Percentiles rank a stretch among this genome's conserved stretches.
These are phyloP conservation scores for Aplochiton taeniatus DNA, from an alignment of 2,797 vertebrate genomes.

Conservation along the genomic window DNA sequence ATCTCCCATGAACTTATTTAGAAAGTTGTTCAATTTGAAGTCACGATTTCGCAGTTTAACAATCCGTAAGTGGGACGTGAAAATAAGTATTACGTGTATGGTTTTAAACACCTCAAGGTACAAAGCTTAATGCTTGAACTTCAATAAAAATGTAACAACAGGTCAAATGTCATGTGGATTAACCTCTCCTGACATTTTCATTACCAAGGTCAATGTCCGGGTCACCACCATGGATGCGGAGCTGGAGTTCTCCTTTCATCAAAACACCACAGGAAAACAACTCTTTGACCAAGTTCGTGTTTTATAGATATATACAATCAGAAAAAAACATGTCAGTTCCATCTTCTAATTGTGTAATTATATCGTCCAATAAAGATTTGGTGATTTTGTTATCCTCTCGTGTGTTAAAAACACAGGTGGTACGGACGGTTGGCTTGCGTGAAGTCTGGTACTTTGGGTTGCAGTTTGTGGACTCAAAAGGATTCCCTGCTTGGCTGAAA, in stretches of 20 bases:
- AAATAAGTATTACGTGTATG: background rate
- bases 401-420: constrained; percentile 74
- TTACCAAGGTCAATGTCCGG: constrained; percentile 89
- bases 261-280: constrained; percentile 91
- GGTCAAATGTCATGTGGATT: background rate
- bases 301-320: no score
- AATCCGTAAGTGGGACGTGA: no score
- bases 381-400: background rate
- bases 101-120: background rate
- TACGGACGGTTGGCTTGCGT: constrained; percentile 91
- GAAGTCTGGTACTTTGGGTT: constrained; percentile 98
- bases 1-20: no score
- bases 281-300: constrained; percentile 92
- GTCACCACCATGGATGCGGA: constrained; percentile 96
- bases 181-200: background rate
- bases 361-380: no score
- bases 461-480: constrained; percentile 88
- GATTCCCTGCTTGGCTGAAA: constrained; percentile 88
- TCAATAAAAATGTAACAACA: no score
- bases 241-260: constrained; percentile 95
- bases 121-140: background rate
- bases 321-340: no score
- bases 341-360: no score
- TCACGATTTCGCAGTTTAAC: no score
- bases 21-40: no score